Percentiles rank a stretch among this genome's conserved stretches.
phyloP scores from a whole-genome alignment of 1,140 invertebrate genomes.

The Drosophila guanche region DNA sequence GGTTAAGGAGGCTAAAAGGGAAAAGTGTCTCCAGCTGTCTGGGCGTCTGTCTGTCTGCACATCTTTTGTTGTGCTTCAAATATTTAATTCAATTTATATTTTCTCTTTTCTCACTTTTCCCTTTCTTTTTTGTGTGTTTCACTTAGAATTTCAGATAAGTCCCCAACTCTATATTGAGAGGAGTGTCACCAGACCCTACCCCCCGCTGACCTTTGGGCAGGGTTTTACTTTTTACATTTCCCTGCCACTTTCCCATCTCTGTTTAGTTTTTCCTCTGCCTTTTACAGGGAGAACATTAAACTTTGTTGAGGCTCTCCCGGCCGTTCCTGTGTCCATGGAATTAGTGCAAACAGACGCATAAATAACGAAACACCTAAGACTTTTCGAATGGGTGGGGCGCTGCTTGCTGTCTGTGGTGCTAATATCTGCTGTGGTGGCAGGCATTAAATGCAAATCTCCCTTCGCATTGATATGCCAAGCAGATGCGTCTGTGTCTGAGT shows the following conservation, averaged over 20 bases:
- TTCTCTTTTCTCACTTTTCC: conserved; percentile 42
- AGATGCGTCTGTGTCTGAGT: conserved; percentile 68
- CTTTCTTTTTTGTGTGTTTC: conserved; percentile 55
- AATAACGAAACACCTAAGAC: conserved; percentile 71
- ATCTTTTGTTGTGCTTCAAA: conserved; percentile 44
- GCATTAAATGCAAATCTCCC: conserved; percentile 73
- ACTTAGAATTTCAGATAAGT: conserved; percentile 78
- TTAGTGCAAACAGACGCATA: conserved; percentile 76
- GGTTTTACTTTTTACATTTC: conserved; percentile 5
- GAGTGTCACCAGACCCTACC: conserved; percentile 3
- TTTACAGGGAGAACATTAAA: neutral
- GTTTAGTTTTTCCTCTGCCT: no score
- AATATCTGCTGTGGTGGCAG: conserved; percentile 62
- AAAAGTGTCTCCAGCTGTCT: conserved; percentile 11
- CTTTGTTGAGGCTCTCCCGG: neutral
- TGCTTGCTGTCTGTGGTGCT: conserved; percentile 34
- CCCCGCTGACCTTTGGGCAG: conserved; percentile 20
- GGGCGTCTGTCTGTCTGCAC: conserved; percentile 10
- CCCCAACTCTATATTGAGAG: conserved; percentile 15
- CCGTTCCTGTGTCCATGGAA: conserved; percentile 31
- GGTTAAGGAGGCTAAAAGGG: conserved; percentile 8
- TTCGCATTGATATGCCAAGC: conserved; percentile 73
- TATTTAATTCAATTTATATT: conserved; percentile 53
- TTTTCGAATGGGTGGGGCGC: conserved; percentile 32
- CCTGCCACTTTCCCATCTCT: no score